Base-by-base conservation (phyloP, 2,797 vertebrate species). In the Sebastiscus albofasciatus region DNA sequence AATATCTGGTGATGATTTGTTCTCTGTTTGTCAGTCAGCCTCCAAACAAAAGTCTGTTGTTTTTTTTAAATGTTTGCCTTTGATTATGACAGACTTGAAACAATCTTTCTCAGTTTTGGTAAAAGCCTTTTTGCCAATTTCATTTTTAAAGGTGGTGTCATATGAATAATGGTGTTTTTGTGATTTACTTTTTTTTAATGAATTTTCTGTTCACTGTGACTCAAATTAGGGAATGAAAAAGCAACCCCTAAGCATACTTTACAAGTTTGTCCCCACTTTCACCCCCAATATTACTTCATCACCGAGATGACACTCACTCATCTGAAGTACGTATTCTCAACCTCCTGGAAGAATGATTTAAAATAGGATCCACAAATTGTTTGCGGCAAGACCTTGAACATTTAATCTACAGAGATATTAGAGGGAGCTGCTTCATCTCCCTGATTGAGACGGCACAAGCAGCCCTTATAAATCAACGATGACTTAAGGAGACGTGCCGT, bases 1-100 rank as follows among this genome's bases (percentile, higher is more conserved):
- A 77, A 79, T 77, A 75, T 86, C 46, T 77, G 52, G 64, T 68
- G 10, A 67, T 75, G 33, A 26, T n/a, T 5, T 79, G 59, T n/a
- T 88, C 31, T 67, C 24, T 9, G 0, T 70, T 76, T 61, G 54
- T 69, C 65, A 69, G 55, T 72, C 67, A 60, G 58, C 55, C 39
- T 16, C 31, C 6, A 27, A 67, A 75, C 59, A 14, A 39, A 54
- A 58, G 13, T 54, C 18, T 6, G 52, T 67, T 54, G 24, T 22
- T 6, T 75, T 75, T 27, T 39, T 39, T 39, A 0, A 14, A 39
- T 39, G 14, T 39, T 39, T 39, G 36, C 13, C 0, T 39, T 54
- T n/a, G 10, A 13, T 39, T 8, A 33, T 10, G 10, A 27, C 27
- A 56, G 46, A 9, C 18, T 7, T 27, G 9, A 65, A 14, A 27